Conservation (phyloP, 2,113 vertebrate genomes). For the Ariopsis seemanni region DNA sequence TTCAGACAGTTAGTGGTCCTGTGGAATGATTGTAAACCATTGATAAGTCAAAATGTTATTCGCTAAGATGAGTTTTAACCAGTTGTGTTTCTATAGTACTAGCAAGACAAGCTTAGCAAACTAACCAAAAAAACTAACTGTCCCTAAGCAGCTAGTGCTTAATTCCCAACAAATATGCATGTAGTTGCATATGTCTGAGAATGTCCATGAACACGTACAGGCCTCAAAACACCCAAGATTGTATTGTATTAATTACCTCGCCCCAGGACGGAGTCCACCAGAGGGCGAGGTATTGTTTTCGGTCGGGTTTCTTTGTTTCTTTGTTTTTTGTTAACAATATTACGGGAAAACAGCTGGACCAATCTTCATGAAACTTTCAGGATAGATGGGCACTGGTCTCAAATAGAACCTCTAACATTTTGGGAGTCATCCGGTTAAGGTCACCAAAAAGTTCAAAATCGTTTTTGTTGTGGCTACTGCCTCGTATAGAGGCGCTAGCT, state of each 20-base stretch:
- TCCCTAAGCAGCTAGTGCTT: neutral
- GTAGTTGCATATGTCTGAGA: neutral
- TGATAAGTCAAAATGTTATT: neutral
- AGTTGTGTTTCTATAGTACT: neutral
- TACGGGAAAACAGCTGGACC: no score
- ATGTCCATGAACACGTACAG: neutral
- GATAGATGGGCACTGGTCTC: no score
- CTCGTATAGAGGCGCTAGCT: no score
- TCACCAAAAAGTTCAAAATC: no score
- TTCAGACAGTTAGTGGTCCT: neutral
- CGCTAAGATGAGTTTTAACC: neutral
- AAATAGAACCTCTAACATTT: no score
- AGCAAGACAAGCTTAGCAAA: neutral
- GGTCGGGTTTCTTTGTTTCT: no score
- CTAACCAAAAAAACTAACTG: neutral
- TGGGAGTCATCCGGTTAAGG: no score
- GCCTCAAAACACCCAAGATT: neutral
- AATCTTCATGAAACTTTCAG: no score
- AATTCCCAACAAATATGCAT: neutral
- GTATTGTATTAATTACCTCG: neutral
- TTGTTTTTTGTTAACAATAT: no score
- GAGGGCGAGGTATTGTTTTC: no score
- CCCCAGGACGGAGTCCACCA: no score
- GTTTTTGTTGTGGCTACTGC: no score
- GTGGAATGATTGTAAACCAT: neutral